Percentiles rank a stretch among this genome's conserved stretches.
These are phyloP conservation scores for Brassicogethes aeneus DNA, from an alignment of 2,888 invertebrate species.

Conservation along the genomic window DNA sequence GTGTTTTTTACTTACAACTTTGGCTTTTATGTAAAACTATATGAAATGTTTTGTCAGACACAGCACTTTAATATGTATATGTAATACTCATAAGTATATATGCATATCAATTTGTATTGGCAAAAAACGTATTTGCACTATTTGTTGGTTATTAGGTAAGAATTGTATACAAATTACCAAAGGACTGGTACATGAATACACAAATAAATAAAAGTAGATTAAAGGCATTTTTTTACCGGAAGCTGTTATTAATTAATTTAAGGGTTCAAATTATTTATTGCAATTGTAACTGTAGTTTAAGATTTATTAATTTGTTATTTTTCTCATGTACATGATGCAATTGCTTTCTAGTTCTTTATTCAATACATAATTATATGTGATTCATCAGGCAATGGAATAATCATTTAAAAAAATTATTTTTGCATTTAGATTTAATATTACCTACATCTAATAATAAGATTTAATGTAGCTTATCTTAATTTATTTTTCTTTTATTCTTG, in stretches of 20 bases:
- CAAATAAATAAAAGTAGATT: neutral
- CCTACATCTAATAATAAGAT: too few species aligned
- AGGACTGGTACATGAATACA: neutral
- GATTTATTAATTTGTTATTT: too few species aligned
- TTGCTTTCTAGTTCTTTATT: too few species aligned
- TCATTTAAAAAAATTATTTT: too few species aligned
- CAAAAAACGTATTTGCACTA: constrained; percentile 27
- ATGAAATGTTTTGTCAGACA: constrained; percentile 25
- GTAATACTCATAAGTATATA: constrained; percentile 9
- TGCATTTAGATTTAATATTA: too few species aligned
- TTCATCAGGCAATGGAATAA: too few species aligned
- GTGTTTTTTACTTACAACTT: constrained; percentile 4
- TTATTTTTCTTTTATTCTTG: too few species aligned
- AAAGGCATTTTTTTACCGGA: neutral
- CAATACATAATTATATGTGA: too few species aligned
- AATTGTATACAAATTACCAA: constrained; percentile 3
- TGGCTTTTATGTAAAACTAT: constrained; percentile 33
- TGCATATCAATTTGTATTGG: constrained; percentile 16
- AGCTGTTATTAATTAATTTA: neutral
- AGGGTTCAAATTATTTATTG: neutral
- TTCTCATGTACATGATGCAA: too few species aligned
- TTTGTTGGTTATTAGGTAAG: constrained; percentile 35
- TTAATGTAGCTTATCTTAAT: too few species aligned
- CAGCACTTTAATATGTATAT: constrained; percentile 27
- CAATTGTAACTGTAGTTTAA: neutral